Evolutionary conservation across 2,797 vertebrate species (phyloP).

Genomic region (Esox lucius): DNA sequence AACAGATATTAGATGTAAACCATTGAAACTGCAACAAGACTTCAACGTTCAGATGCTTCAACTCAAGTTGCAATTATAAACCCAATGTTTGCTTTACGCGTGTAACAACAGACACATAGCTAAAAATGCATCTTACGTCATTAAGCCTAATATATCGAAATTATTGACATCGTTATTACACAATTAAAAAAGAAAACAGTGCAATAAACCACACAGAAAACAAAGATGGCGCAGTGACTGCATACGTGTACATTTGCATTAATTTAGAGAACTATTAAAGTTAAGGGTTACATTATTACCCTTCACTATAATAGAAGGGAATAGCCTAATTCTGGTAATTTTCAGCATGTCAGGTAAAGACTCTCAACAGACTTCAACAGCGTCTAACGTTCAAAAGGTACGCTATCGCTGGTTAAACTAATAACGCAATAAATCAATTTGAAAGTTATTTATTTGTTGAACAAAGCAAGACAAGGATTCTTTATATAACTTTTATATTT

Average conservation of each 20-base stretch:
- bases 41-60: conserved; percentile 1
- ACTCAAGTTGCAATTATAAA: neutral
- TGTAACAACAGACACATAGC: neutral
- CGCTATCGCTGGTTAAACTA: neutral
- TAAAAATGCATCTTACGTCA: neutral
- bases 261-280: conserved; percentile 74
- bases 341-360: neutral
- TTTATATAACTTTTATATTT: neutral
- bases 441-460: neutral
- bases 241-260: conserved; percentile 85
- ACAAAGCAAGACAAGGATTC: neutral
- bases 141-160: neutral
- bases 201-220: conserved; percentile 72
- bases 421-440: neutral
- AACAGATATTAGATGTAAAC: conserved; percentile 12
- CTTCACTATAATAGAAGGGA: neutral
- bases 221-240: conserved; percentile 85
- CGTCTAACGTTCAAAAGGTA: neutral
- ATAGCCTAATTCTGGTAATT: neutral
- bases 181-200: neutral
- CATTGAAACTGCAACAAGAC: conserved; percentile 3
- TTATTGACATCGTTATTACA: neutral
- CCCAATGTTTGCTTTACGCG: no score
- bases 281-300: conserved; percentile 7
- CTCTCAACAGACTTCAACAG: neutral